Conservation (phyloP, 2,113 vertebrate species). For the Otus sunia region DNA sequence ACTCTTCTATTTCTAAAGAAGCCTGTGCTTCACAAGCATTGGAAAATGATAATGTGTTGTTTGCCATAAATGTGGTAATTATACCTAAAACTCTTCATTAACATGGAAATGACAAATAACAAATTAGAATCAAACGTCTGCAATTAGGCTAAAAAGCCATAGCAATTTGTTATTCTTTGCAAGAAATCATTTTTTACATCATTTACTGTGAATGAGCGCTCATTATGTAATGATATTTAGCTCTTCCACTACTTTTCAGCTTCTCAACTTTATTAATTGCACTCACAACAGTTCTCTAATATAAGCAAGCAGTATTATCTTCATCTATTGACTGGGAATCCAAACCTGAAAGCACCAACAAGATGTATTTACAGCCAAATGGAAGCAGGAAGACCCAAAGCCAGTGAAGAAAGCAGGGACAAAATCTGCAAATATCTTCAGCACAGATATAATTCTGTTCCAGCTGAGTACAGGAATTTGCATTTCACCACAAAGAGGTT, state of each 20-base stretch:
- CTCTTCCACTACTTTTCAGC: slow-evolving; percentile 21
- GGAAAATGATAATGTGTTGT: slow-evolving; percentile 5
- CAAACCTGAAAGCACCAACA: background rate
- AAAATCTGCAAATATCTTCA: background rate
- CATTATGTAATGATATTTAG: slow-evolving; percentile 29
- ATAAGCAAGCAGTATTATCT: background rate
- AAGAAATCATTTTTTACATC: slow-evolving; percentile 50
- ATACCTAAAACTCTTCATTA: slow-evolving; percentile 55
- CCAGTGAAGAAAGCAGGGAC: background rate
- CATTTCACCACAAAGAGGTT: background rate
- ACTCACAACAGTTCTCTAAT: background rate
- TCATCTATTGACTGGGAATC: background rate
- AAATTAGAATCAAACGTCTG: slow-evolving; percentile 54
- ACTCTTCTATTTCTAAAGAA: background rate
- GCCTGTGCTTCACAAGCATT: background rate
- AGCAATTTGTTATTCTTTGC: slow-evolving; percentile 20
- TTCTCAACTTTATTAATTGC: slow-evolving; percentile 35
- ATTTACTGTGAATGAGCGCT: slow-evolving; percentile 26
- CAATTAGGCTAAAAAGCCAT: slow-evolving; percentile 52
- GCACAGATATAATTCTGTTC: background rate
- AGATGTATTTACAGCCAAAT: background rate
- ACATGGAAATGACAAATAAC: slow-evolving; percentile 54
- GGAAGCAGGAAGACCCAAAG: background rate
- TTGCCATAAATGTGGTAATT: slow-evolving; percentile 21
- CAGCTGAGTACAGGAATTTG: background rate